Evolutionary conservation across 2,888 invertebrate species (phyloP).

Genomic region (Tolmerus cingulatus): DNA sequence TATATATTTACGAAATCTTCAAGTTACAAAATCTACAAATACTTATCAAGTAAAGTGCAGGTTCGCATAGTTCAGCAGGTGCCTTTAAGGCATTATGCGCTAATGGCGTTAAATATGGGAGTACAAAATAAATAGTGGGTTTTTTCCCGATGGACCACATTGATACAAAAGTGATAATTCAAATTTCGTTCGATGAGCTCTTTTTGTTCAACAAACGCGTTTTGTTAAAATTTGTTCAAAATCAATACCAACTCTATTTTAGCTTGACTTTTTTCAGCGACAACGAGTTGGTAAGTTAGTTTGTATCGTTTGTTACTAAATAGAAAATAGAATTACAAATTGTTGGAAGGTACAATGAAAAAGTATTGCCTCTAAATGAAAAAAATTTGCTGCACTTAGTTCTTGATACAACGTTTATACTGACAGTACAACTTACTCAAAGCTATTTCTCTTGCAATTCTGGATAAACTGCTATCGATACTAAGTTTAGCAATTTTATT

Average conservation of each 20-base stretch:
- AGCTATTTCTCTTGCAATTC: constrained; percentile 41
- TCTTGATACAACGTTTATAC: constrained; percentile 47
- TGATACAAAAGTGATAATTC: not conserved
- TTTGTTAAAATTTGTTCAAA: not conserved
- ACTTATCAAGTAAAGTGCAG: constrained; percentile 23
- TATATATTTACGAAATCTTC: constrained; percentile 5
- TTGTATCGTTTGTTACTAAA: not conserved
- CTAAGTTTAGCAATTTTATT: constrained; percentile 28
- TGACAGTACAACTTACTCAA: constrained; percentile 49
- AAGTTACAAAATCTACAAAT: constrained; percentile 37
- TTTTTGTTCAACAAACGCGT: not conserved
- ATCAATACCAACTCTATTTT: not conserved
- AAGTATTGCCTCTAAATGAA: not conserved
- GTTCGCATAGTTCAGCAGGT: not conserved
- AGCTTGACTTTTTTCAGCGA: not conserved
- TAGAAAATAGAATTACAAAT: not conserved
- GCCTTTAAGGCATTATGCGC: not conserved
- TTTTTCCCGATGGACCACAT: not conserved
- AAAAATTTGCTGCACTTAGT: not conserved
- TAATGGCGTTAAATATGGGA: not conserved
- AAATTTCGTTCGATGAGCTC: not conserved
- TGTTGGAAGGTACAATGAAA: not conserved
- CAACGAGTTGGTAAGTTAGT: not conserved
- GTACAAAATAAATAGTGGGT: not conserved
- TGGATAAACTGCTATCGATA: constrained; percentile 19